These are phyloP conservation scores for Heliconius himera DNA, from an alignment of 1,140 invertebrate species.

Conservation along the genomic window DNA sequence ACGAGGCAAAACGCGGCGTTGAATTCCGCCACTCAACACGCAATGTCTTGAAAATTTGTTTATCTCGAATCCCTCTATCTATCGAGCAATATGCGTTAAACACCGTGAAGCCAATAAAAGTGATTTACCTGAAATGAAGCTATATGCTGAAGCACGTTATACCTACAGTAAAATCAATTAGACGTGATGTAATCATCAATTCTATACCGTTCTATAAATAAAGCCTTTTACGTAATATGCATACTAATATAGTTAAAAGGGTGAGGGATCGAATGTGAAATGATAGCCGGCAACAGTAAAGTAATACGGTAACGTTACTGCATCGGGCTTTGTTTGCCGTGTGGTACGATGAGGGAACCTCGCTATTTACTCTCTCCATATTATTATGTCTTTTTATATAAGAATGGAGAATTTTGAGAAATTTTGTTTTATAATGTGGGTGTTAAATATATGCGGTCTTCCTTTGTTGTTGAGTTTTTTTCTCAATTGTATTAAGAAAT, in stretches of 20 bases:
- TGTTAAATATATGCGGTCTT: neutral
- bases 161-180: constrained; percentile 22
- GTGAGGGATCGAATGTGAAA: constrained; percentile 16
- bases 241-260: constrained; percentile 23
- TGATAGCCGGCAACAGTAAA: neutral
- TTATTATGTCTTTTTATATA: neutral
- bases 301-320: neutral
- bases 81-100: no score
- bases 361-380: neutral
- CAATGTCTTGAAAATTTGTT: no score
- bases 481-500: no score
- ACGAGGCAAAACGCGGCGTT: no score
- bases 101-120: no score
- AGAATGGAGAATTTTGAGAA: neutral
- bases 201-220: constrained; percentile 17
- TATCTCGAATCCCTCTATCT: no score
- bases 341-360: neutral
- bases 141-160: neutral
- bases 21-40: no score
- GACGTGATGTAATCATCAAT: constrained; percentile 29
- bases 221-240: constrained; percentile 13
- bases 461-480: no score
- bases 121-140: neutral
- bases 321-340: neutral
- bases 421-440: neutral